Conservation (phyloP, 35 echinoderm and acorn worm genomes). For the Chiridota heheva region DNA sequence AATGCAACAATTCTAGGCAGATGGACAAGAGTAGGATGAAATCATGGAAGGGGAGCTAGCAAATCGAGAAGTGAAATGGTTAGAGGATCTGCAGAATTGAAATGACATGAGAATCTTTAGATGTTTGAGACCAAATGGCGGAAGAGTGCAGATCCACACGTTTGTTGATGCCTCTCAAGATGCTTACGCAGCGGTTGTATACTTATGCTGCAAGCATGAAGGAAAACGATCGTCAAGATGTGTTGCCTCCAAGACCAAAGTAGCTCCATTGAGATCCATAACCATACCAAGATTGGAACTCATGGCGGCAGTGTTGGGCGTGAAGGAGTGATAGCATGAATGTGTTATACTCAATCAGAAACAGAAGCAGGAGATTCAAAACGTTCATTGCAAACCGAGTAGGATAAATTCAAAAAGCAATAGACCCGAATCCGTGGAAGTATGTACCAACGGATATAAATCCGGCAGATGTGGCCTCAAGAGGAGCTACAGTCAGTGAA, state of each 20-base stretch:
- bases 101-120: background rate
- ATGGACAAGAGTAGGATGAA: slow-evolving; percentile 20
- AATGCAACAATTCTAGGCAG: background rate
- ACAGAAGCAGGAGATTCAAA: slow-evolving; percentile 7
- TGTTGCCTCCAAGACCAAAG: slow-evolving; percentile 12
- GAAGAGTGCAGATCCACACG: background rate
- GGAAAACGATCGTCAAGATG: background rate
- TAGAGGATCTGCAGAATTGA: background rate
- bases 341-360: slow-evolving; percentile 19
- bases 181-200: slow-evolving; percentile 27
- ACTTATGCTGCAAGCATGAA: background rate
- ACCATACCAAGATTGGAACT: slow-evolving; percentile 37
- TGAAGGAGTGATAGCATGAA: slow-evolving; percentile 32
- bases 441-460: slow-evolving; percentile 6
- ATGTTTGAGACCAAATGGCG: background rate
- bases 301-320: slow-evolving; percentile 24
- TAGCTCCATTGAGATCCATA: slow-evolving; percentile 18
- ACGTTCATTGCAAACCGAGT: slow-evolving; percentile 27
- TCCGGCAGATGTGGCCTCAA: background rate
- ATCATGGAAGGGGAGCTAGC: background rate
- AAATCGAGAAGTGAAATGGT: background rate
- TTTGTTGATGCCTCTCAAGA: slow-evolving; percentile 46
- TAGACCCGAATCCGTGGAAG: slow-evolving; percentile 4
- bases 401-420: background rate
- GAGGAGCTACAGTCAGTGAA: background rate